Evolutionary conservation across 2,888 invertebrate species (phyloP).

Genomic region (Agonopterix arenella): DNA sequence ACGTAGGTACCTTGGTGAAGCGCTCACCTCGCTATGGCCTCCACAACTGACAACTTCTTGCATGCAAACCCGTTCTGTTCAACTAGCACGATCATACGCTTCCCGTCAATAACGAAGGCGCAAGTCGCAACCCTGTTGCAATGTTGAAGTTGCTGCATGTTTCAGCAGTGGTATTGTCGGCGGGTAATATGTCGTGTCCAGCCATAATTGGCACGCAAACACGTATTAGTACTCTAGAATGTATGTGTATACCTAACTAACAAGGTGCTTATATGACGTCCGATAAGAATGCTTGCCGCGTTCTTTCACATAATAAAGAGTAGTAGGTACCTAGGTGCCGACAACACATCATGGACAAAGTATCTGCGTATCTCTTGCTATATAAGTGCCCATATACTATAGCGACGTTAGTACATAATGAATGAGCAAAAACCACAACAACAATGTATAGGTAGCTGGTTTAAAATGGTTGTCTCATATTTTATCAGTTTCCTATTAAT

Average conservation of each 20-base stretch:
- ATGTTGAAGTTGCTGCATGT: neutral
- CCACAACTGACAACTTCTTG: constrained; percentile 55
- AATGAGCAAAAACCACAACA: neutral
- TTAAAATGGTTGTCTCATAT: no score
- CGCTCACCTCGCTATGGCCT: constrained; percentile 65
- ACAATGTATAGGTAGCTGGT: neutral
- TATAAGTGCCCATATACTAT: neutral
- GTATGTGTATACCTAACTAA: neutral
- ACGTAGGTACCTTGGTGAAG: constrained; percentile 44
- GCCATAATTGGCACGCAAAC: neutral
- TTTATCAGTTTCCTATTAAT: no score
- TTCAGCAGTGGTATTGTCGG: neutral
- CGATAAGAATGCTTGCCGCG: constrained; percentile 38
- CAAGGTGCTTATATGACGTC: constrained; percentile 17
- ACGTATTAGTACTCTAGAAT: neutral
- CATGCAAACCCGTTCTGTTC: constrained; percentile 57
- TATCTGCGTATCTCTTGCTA: no score
- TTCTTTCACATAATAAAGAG: constrained; percentile 8
- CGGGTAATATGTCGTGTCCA: neutral
- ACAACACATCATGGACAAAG: no score
- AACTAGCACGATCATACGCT: constrained; percentile 34
- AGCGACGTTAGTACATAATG: neutral
- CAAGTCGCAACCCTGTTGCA: constrained; percentile 3
- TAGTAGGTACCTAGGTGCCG: neutral
- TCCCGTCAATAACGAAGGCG: constrained; percentile 1